Percentiles rank a stretch among this genome's conserved stretches.
phyloP scores from a whole-genome alignment of 2,888 invertebrate genomes.

The Polydrusus tereticollis region DNA sequence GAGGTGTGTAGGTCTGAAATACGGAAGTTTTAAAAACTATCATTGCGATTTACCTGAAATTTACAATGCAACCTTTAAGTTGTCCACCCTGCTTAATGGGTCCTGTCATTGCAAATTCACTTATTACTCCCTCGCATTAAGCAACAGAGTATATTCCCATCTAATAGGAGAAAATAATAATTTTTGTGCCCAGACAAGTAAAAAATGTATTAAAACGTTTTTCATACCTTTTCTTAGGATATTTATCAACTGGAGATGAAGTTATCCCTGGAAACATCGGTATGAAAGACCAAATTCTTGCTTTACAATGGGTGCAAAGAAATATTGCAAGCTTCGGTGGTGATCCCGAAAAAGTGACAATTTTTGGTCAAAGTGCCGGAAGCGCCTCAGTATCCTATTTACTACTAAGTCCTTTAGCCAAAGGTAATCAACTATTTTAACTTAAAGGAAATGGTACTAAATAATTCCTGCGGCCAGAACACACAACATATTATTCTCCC shows the following conservation, averaged over 20 bases:
- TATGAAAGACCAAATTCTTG: constrained; percentile 59
- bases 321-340: constrained; percentile 60
- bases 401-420: constrained; percentile 47
- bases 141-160: too few species aligned
- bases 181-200: too few species aligned
- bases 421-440: constrained; percentile 24
- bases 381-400: constrained; percentile 59
- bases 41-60: too few species aligned
- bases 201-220: too few species aligned
- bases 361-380: constrained; percentile 61
- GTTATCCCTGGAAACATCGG: constrained; percentile 60
- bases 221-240: constrained; percentile 67
- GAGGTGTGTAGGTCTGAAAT: too few species aligned
- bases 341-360: constrained; percentile 57
- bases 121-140: too few species aligned
- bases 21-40: too few species aligned
- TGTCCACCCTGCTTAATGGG: too few species aligned
- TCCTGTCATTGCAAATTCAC: too few species aligned
- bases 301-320: constrained; percentile 57
- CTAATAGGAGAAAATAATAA: too few species aligned
- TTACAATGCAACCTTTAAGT: too few species aligned
- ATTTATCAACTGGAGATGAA: constrained; percentile 58
- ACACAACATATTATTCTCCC: too few species aligned
- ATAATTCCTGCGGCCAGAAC: background rate
- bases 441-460: constrained; percentile 5